These are phyloP conservation scores for Clarias pachynema DNA, from an alignment of 2,797 vertebrate genomes.

Conservation along the genomic window DNA sequence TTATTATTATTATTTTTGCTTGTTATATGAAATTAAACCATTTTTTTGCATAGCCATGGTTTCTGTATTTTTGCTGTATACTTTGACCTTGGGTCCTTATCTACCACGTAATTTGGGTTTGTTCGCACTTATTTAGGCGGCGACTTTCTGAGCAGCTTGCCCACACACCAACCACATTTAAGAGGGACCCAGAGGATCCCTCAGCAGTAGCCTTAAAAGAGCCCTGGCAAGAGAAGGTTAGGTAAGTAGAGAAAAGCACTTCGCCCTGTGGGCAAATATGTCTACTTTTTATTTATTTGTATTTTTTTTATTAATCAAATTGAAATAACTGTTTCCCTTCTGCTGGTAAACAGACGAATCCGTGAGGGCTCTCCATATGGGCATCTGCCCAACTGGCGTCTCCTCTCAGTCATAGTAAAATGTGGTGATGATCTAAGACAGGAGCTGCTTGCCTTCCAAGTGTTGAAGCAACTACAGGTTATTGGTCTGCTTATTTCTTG, in stretches of 20 bases:
- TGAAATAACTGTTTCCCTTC: not conserved
- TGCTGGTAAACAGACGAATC: slow-evolving; percentile 79
- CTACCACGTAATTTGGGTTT: not conserved
- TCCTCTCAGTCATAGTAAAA: slow-evolving; percentile 94
- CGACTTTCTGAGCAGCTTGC: slow-evolving; percentile 93
- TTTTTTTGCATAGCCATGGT: not conserved
- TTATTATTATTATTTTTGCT: no score
- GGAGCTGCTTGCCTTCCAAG: slow-evolving; percentile 93
- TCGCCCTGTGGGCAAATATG: no score
- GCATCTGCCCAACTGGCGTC: slow-evolving; percentile 89
- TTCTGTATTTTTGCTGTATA: not conserved
- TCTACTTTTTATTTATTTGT: not conserved
- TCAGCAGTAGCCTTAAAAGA: slow-evolving; percentile 96
- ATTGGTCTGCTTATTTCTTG: slow-evolving; percentile 10
- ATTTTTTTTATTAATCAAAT: not conserved
- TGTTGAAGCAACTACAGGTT: slow-evolving; percentile 92
- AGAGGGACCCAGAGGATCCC: slow-evolving; percentile 90
- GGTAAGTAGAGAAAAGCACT: slow-evolving; percentile 70
- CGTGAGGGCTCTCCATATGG: slow-evolving; percentile 92
- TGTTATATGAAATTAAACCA: no score
- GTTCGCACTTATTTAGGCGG: slow-evolving; percentile 69
- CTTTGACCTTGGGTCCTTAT: no score
- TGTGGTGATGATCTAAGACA: slow-evolving; percentile 94
- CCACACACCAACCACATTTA: slow-evolving; percentile 92
- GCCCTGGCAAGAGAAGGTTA: slow-evolving; percentile 96